Base-by-base conservation (phyloP, 2,888 invertebrate genomes). In the Agriotes lineatus region DNA sequence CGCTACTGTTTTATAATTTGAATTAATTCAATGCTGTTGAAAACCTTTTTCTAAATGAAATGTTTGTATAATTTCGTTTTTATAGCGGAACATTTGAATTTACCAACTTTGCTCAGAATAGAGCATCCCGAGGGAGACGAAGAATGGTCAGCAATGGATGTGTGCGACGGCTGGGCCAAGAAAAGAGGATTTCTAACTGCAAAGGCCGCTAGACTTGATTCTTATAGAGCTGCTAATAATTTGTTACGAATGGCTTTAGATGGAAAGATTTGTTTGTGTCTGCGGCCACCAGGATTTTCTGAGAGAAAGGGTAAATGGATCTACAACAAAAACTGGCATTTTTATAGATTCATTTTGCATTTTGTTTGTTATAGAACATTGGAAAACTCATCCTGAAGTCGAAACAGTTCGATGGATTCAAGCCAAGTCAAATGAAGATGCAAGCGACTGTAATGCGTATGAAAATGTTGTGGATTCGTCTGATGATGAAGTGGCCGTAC, bases 81-180 rank as follows among this genome's bases (percentile, higher is more conserved):
- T 78, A 60, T 70, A 80, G 91, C 90, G 0, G 92, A 95, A 80
- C 85, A 93, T 60, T 75, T 96, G 25, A 88, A 95, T 80, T 81
- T 97, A 0, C 90, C 93, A 0, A 85, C 86, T 19, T 78, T 96
- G 20, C 83, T 97, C 6, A 88, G 89, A 35, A 86, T 96, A 2
- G 84, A 87, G 7, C 93, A 94, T 81, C 92, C 93, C 0, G 91
- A 93, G 6, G 87, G 89, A 39, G 93, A 93, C 72, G 89, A 88
- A 71, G 86, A 85, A 0, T 97, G 97, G 97, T 94, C 94, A 0
- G 92, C 96, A 0, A 87, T 93, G 78, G 96, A 96, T 76, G 88
- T 97, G 59, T 96, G 96, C 80, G 96, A 97, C 79, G 96, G 93
- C 0, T 97, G 96, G 96, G 97, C 97, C 0, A 88, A 90, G 74